Base-by-base conservation (phyloP, 2,888 invertebrate genomes). In the Gibbula magus region DNA sequence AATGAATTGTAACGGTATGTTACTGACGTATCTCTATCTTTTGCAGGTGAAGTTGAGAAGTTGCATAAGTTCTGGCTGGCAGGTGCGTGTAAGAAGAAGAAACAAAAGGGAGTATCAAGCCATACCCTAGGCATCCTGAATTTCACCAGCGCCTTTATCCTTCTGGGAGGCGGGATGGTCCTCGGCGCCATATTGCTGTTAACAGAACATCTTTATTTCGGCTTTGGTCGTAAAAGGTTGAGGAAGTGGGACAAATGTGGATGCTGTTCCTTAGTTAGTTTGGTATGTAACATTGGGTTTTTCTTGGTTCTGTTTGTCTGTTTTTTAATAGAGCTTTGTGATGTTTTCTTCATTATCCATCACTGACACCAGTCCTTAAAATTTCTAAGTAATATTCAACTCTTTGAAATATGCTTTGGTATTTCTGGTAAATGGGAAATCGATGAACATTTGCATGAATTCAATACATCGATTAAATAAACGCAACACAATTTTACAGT, bases 71-170 rank as follows among this genome's bases (percentile, higher is more conserved):
- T 97, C 91, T 99, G 99, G 99, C 96, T 99, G 96, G 98, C 98
- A 0, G 98, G 99, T 52, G 96, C 97, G 1, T 99, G 98, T 93
- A 88, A 89, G 79, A 96, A 97, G 89, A 97, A 97, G 1, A 97
- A 97, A 85, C 97, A 97, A 93, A 88, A 90, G 66, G 90, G 89
- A 20, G 97, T 97, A 96, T 97, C 93, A 1, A 93, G 93, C 81
- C 92, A 93, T 54, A 93, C 94, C 8, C 89, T 94, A 45, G 94
- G 94, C n/a, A 92, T 94, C 45, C 93, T 93, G 93, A 99, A 99
- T 94, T 99, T 99, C 94, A 95, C 99, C 92, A 98, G 98, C 81
- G 99, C 99, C 77, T 99, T 99, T 93, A 94, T 99, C 81, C 95
- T 99, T 84, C 95, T 99, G 79, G 97, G 98, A 95, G 97, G 97